phyloP scores from a whole-genome alignment of 2,113 vertebrate species.

The Lamprotornis superbus region DNA sequence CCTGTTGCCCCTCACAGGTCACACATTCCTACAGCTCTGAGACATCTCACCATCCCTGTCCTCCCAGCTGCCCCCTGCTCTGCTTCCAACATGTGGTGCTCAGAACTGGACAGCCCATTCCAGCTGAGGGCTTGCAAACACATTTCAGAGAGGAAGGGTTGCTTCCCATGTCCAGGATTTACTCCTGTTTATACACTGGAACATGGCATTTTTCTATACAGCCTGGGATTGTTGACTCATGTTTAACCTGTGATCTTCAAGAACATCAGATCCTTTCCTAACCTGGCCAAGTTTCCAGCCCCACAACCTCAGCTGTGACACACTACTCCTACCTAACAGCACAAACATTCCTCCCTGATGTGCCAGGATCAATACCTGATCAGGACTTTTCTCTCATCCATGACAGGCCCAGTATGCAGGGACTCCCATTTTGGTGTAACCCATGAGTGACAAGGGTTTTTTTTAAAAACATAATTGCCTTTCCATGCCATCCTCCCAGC shows the following conservation, averaged over 20 bases:
- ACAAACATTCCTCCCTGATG: not conserved
- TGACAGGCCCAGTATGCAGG: not conserved
- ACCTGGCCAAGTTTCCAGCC: not conserved
- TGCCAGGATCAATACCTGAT: not conserved
- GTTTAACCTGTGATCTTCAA: not conserved
- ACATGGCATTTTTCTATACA: not conserved
- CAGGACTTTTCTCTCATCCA: not conserved
- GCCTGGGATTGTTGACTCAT: not conserved
- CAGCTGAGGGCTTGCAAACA: not conserved
- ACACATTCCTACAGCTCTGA: not conserved
- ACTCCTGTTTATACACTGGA: not conserved
- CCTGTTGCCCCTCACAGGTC: not conserved
- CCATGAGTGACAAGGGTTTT: rapidly evolving
- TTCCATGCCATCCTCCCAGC: not conserved
- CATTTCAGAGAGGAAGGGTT: not conserved
- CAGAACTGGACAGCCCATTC: not conserved
- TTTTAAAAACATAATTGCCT: not conserved
- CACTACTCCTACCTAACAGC: not conserved
- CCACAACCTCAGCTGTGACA: not conserved
- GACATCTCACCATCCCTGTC: rapidly evolving
- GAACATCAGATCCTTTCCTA: not conserved
- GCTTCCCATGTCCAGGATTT: not conserved
- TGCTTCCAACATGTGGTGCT: not conserved
- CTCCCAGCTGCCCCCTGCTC: not conserved
- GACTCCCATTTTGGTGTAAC: not conserved